These are phyloP conservation scores for Virgularia gustaviana DNA, from an alignment of 92 coral and sea anemone species.

Conservation along the genomic window DNA sequence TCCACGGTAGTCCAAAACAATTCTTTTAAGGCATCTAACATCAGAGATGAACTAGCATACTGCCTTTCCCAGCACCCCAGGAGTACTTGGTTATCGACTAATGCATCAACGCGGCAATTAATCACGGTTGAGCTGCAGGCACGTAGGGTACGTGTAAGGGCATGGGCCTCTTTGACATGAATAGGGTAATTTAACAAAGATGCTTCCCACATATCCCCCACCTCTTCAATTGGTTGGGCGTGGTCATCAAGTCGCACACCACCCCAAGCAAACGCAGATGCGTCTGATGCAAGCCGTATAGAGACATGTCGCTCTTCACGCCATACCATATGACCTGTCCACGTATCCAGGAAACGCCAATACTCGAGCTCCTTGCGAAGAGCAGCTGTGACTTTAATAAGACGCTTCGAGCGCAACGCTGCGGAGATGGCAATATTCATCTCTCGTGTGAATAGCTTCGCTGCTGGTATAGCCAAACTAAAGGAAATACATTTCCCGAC, in stretches of 20 bases:
- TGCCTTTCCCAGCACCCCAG: slow-evolving; percentile 28
- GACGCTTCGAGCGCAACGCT: slow-evolving; percentile 26
- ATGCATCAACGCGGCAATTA: slow-evolving; percentile 14
- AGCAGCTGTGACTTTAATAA: slow-evolving; percentile 9
- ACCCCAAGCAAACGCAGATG: slow-evolving; percentile 39
- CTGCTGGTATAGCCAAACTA: slow-evolving; percentile 46
- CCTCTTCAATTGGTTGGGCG: background rate
- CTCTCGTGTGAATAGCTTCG: slow-evolving; percentile 39
- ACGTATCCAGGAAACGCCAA: slow-evolving; percentile 53
- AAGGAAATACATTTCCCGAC: slow-evolving; percentile 45
- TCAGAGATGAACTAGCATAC: slow-evolving; percentile 9
- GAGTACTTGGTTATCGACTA: slow-evolving; percentile 13
- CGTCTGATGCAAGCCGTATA: slow-evolving; percentile 30
- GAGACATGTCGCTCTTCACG: slow-evolving; percentile 35
- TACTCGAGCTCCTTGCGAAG: slow-evolving; percentile 38
- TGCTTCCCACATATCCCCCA: slow-evolving; percentile 37
- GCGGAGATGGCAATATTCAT: slow-evolving; percentile 38
- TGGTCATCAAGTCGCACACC: background rate
- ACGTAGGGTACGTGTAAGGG: slow-evolving; percentile 37
- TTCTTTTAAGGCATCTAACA: slow-evolving; percentile 33
- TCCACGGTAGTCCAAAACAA: slow-evolving; percentile 48
- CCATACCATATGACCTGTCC: slow-evolving; percentile 46
- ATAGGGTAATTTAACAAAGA: background rate
- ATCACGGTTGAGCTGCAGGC: slow-evolving; percentile 13
- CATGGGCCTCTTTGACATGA: too few relatives aligned